phyloP scores from a whole-genome alignment of 2,113 vertebrate genomes.

The Choloepus hoffmanni region DNA sequence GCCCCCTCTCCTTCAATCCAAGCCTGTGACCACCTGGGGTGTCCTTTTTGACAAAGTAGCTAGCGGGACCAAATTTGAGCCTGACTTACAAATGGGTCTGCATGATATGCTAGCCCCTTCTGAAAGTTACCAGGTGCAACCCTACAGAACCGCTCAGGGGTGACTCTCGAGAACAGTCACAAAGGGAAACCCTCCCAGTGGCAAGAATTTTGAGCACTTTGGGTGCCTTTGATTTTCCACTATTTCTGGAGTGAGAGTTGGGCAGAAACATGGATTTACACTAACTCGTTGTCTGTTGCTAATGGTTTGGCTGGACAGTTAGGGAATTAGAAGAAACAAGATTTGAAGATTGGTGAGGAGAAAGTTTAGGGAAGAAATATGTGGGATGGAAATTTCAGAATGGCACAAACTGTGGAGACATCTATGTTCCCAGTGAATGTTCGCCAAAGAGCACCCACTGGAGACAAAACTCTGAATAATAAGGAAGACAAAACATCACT shows the following conservation, averaged over 20 bases:
- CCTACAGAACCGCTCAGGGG: accelerated
- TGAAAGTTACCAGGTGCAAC: accelerated
- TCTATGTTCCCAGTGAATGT: background rate
- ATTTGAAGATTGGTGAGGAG: background rate
- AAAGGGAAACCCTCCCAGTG: background rate
- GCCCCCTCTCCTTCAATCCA: background rate
- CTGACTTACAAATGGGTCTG: background rate
- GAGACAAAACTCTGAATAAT: background rate
- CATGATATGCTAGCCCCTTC: accelerated
- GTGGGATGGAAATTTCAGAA: background rate
- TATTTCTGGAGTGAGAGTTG: background rate
- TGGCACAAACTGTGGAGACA: too few species aligned
- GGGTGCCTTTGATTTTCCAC: background rate
- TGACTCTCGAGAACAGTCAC: background rate
- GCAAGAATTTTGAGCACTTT: background rate
- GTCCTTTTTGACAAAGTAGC: background rate
- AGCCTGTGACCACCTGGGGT: background rate
- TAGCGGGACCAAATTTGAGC: background rate
- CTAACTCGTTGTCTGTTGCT: background rate
- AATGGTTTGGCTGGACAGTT: background rate
- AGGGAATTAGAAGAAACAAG: background rate
- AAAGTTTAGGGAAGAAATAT: background rate
- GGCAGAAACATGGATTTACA: background rate
- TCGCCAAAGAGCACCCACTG: background rate
- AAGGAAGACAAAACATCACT: background rate